Base-by-base conservation (phyloP, 2,113 vertebrate species). In the Sakesphorus luctuosus region DNA sequence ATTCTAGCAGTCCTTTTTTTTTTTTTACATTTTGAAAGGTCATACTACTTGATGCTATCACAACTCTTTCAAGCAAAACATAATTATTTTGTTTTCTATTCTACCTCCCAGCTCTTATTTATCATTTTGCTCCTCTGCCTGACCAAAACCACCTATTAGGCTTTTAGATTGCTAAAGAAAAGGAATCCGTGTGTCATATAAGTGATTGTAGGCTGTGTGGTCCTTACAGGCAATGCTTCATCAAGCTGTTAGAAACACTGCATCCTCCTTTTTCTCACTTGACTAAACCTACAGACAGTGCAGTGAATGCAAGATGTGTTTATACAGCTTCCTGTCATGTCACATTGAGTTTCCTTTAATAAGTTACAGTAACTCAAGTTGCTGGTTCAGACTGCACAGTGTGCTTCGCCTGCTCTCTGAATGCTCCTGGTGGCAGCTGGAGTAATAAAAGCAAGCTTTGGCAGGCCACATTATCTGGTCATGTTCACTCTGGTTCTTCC, bases 11-110 rank as follows among this genome's bases (percentile, higher is more conserved):
- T 85, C 10, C 1, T 61, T 62, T 58, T 25, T 46, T 25, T 59
- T 46, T 25, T 59, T 50, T 36, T 82, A 11, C 35, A n/a, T 92
- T 92, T 90, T 88, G 38, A 67, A 95, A 94, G 75, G 55, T 88
- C 82, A 80, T 62, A 3, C 8, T 77, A 28, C 13, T 81, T 72
- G 68, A 90, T 94, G 36, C 19, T 91, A 44, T 87, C 73, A 36
- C 68, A 67, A 14, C 47, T 84, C 62, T 88, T 91, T 61, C 36
- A 73, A 62, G 38, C 24, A 25, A 76, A 73, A 79, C 53, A 65
- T 75, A n/a, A 35, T 83, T 82, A 20, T 87, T 81, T 69, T 73
- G 55, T 65, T 65, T 83, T 80, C 35, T 62, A 0, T 73, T 87
- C 62, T 9, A 61, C 26, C 18, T 73, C 13, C 6, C 26, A 79